These are phyloP conservation scores for Drosophila virilis DNA, from an alignment of 1,140 invertebrate genomes.

Conservation along the genomic window DNA sequence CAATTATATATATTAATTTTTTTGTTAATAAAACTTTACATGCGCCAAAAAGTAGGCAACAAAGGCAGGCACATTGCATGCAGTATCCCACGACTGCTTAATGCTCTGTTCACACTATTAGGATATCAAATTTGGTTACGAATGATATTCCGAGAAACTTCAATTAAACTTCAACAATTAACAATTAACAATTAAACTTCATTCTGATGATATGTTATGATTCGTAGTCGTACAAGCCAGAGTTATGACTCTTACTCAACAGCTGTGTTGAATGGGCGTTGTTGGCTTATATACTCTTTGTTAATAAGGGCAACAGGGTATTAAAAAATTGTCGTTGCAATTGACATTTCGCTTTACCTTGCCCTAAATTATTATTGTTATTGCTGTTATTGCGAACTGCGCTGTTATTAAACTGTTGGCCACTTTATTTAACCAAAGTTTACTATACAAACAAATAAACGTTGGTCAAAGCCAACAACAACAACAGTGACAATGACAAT, in stretches of 20 bases:
- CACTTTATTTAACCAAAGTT: slow-evolving; percentile 83
- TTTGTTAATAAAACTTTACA: neutral
- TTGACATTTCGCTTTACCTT: slow-evolving; percentile 55
- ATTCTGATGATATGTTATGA: no score
- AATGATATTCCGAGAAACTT: no score
- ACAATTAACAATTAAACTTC: no score
- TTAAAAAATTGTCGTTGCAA: no score
- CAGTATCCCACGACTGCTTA: neutral
- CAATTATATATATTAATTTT: slow-evolving; percentile 19
- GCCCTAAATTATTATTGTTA: slow-evolving; percentile 46
- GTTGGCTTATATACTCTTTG: neutral
- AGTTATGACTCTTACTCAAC: no score
- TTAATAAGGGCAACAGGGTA: no score
- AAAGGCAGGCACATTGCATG: neutral
- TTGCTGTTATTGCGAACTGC: slow-evolving; percentile 28
- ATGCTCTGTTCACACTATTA: neutral
- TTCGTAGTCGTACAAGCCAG: no score
- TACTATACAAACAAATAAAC: slow-evolving; percentile 80
- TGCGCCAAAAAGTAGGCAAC: slow-evolving; percentile 31
- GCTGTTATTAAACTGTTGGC: slow-evolving; percentile 71
- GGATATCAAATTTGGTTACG: no score
- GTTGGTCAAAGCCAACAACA: slow-evolving; percentile 57
- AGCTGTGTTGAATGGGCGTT: neutral
- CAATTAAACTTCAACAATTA: no score
- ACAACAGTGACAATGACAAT: slow-evolving; percentile 24